These are phyloP conservation scores for Fringilla coelebs DNA, from an alignment of 2,797 vertebrate genomes.

Conservation along the genomic window DNA sequence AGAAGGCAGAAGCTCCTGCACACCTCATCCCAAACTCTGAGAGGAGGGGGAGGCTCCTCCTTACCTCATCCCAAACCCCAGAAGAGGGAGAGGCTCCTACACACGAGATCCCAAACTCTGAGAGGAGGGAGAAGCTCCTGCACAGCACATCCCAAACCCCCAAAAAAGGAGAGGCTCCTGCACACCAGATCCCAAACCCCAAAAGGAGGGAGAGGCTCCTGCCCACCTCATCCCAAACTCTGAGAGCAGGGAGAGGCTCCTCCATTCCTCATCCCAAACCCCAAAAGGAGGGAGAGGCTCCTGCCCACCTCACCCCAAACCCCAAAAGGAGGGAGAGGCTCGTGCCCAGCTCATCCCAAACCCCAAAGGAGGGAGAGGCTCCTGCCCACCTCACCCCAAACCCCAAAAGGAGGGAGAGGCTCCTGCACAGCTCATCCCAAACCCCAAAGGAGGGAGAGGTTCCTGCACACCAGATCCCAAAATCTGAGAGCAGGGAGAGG, in stretches of 20 bases:
- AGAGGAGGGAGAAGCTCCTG: too few relatives aligned
- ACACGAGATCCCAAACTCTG: too few relatives aligned
- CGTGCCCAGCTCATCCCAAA: too few relatives aligned
- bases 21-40: background rate
- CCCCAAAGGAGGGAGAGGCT: background rate
- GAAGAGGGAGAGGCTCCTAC: too few relatives aligned
- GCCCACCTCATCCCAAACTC: too few relatives aligned
- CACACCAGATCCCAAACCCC: too few relatives aligned
- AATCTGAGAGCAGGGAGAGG: too few relatives aligned
- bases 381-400: background rate
- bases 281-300: too few relatives aligned
- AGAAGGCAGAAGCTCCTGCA: background rate
- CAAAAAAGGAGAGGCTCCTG: background rate
- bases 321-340: too few relatives aligned
- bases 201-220: background rate
- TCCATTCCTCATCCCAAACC: too few relatives aligned
- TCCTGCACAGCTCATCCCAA: background rate
- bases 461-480: background rate
- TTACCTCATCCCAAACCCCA: background rate
- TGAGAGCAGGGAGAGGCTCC: background rate
- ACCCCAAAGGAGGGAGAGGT: background rate
- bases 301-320: too few relatives aligned
- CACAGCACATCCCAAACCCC: background rate
- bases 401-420: too few relatives aligned
- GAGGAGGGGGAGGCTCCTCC: background rate